Evolutionary conservation across 1,140 invertebrate genomes (phyloP).

Genomic region (Augochlora pura): DNA sequence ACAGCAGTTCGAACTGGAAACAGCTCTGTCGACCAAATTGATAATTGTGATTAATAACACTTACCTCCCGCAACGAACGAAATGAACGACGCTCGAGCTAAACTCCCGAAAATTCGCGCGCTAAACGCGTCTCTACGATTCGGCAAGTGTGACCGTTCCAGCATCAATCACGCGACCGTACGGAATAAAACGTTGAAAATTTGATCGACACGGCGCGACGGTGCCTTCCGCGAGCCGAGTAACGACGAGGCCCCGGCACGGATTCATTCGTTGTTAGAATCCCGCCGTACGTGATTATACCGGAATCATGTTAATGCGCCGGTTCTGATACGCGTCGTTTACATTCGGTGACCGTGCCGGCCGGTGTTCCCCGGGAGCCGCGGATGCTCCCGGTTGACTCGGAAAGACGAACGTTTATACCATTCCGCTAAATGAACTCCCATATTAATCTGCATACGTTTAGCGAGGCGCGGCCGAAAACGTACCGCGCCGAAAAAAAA

Average conservation of each 20-base stretch:
- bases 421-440: neutral
- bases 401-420: neutral
- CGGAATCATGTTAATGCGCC: constrained; percentile 62
- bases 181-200: neutral
- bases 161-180: neutral
- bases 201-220: neutral
- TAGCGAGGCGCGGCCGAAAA: neutral
- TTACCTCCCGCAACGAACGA: too few relatives aligned
- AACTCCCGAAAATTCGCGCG: too few relatives aligned
- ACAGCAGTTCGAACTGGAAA: too few relatives aligned
- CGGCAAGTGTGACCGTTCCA: neutral
- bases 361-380: too few relatives aligned
- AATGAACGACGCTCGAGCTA: too few relatives aligned
- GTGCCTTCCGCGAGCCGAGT: neutral
- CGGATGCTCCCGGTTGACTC: neutral
- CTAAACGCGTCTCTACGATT: too few relatives aligned
- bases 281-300: constrained; percentile 59
- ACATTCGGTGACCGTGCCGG: constrained; percentile 24
- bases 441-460: neutral
- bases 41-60: too few relatives aligned
- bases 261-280: constrained; percentile 55
- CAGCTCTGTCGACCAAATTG: too few relatives aligned
- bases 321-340: constrained; percentile 59
- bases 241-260: constrained; percentile 37
- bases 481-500: neutral